phyloP scores from a whole-genome alignment of 1,140 invertebrate species.

The Planococcus citri region DNA sequence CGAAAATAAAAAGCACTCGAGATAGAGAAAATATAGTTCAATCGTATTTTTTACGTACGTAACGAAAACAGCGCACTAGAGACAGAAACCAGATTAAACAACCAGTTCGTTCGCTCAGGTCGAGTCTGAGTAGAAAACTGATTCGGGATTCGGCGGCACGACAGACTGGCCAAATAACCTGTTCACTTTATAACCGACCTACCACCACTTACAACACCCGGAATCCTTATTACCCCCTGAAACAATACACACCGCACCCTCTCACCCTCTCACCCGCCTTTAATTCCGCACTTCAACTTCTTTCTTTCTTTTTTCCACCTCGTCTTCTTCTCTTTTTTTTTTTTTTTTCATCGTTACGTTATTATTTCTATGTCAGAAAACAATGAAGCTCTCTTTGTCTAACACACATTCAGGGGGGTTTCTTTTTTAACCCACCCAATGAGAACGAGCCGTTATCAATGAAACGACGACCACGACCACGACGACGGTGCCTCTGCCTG shows the following conservation, averaged over 20 bases:
- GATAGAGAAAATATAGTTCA: background rate
- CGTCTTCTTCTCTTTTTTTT: too few species aligned
- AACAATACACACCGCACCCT: too few species aligned
- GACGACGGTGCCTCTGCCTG: too few species aligned
- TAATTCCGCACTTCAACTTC: background rate
- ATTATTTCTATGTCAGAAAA: background rate
- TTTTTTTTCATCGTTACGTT: too few species aligned
- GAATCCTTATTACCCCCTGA: constrained; percentile 14
- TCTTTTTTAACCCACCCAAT: constrained; percentile 1
- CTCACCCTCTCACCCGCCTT: too few species aligned
- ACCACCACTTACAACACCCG: background rate
- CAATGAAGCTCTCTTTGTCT: constrained; percentile 7
- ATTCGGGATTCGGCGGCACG: background rate
- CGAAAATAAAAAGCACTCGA: too few species aligned
- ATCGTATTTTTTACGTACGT: background rate
- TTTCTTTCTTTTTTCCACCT: too few species aligned
- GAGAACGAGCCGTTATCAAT: background rate
- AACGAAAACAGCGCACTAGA: background rate
- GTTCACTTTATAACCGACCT: too few species aligned
- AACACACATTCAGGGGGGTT: too few species aligned
- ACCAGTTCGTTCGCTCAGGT: background rate
- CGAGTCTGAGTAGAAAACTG: background rate
- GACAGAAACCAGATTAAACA: too few species aligned
- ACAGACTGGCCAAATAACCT: background rate
- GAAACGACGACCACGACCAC: background rate